phyloP scores from a whole-genome alignment of 1,140 invertebrate species.

The Uloborus diversus region DNA sequence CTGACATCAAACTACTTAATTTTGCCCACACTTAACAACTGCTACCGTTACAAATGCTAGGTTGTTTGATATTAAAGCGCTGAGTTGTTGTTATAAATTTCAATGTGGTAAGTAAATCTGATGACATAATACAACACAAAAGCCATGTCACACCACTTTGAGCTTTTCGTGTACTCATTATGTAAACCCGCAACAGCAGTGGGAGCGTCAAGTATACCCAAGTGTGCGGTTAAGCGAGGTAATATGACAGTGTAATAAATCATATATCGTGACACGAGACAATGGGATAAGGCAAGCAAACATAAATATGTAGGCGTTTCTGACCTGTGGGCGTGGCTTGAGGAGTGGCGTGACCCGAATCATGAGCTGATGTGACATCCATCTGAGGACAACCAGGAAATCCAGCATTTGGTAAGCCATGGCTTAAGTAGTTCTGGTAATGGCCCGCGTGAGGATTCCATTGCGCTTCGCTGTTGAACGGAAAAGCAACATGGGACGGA shows the following conservation, averaged over 20 bases:
- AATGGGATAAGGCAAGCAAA: slow-evolving; percentile 5
- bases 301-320: slow-evolving; percentile 31
- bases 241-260: not conserved
- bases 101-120: too few relatives aligned
- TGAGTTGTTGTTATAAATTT: too few relatives aligned
- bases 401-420: slow-evolving; percentile 7
- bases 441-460: slow-evolving; percentile 13
- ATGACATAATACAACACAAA: too few relatives aligned
- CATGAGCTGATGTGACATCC: slow-evolving; percentile 23
- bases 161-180: too few relatives aligned
- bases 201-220: too few relatives aligned
- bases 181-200: too few relatives aligned
- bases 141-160: too few relatives aligned
- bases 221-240: not conserved
- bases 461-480: slow-evolving; percentile 7
- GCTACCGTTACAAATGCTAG: too few relatives aligned
- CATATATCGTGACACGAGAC: slow-evolving; percentile 19
- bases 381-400: slow-evolving; percentile 33
- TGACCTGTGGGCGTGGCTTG: slow-evolving; percentile 47
- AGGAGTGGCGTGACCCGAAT: slow-evolving; percentile 47
- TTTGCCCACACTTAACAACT: too few relatives aligned
- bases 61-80: too few relatives aligned
- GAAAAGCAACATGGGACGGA: slow-evolving; percentile 9
- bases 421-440: slow-evolving; percentile 38
- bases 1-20: too few relatives aligned